Evolutionary conservation across 2,113 vertebrate genomes (phyloP), one percentile per base, ranked within the genome.

Genomic region (Melanostigma gelatinosum): DNA sequence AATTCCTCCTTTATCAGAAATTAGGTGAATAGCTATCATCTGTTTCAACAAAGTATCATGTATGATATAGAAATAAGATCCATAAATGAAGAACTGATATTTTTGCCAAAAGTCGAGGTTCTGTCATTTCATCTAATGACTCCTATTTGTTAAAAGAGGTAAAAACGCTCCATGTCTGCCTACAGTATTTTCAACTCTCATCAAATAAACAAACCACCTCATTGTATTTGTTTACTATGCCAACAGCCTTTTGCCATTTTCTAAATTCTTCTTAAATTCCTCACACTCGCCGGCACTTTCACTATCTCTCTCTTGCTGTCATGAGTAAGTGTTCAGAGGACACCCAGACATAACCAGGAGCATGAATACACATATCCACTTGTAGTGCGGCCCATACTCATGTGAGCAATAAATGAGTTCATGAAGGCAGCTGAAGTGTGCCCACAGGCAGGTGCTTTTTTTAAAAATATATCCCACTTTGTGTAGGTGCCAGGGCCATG

Each of bases 161-260:
- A 24, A 24, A 24, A 27, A 10, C 20, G 9, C n/a, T 66, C 52
- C 42, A 70, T 54, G 13, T 69, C 61, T 82, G 40, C 44, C 38
- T 58, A 29, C 15, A 55, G 9, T 64, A 15, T 72, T 78, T 71
- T 40, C 0, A 48, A 1, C 61, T 72, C 72, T 48, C 50, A 79
- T 29, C 64, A 24, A 85, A 76, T 71, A 82, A 82, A 88, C 71
- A 80, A 80, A 73, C 38, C 34, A 40, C 24, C 75, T 86, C 10
- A 65, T 84, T 79, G 85, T 64, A 85, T 86, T 85, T 87, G 75
- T 75, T 88, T 82, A 87, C 36, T 52, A 57, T 62, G 36, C 36
- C 32, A 66, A 78, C 81, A 80, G 55, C 88, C 85, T 10, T 10
- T 63, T 77, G 87, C 48, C 69, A 64, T 70, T 73, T 75, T 38